Percentiles rank a stretch among this genome's conserved stretches.
phyloP scores from a whole-genome alignment of 2,113 vertebrate genomes.

The Vidua macroura region DNA sequence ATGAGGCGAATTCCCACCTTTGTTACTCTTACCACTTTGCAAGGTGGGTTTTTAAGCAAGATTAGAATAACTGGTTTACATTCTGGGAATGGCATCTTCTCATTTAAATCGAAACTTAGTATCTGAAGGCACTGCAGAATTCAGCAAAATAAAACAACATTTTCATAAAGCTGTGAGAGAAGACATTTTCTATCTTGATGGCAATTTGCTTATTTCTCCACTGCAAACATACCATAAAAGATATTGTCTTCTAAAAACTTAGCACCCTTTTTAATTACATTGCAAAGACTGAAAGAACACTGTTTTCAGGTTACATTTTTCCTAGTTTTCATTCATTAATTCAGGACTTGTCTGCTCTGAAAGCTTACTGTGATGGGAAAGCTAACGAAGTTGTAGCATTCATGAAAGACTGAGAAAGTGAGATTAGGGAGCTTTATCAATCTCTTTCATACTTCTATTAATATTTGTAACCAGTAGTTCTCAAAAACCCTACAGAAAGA shows the following conservation, averaged over 20 bases:
- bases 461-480: not conserved
- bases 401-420: not conserved
- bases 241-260: not conserved
- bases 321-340: not conserved
- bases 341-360: not conserved
- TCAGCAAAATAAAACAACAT: not conserved
- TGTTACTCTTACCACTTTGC: conserved; percentile 11
- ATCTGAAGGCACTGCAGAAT: not conserved
- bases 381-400: not conserved
- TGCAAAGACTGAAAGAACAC: not conserved
- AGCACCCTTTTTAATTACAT: not conserved
- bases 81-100: not conserved
- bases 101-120: not conserved
- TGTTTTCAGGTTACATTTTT: not conserved
- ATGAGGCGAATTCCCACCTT: conserved; percentile 47
- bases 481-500: not conserved
- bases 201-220: not conserved
- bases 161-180: not conserved
- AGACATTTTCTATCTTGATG: not conserved
- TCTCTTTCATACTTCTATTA: not conserved
- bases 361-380: not conserved
- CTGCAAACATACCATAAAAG: not conserved
- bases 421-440: not conserved
- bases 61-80: conserved; percentile 25
- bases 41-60: not conserved